A percentile compares a stretch with the other conserved stretches of the same genome.
Evolutionary conservation across 1,140 invertebrate genomes (phyloP).

Genomic region (Sycophila sp.): DNA sequence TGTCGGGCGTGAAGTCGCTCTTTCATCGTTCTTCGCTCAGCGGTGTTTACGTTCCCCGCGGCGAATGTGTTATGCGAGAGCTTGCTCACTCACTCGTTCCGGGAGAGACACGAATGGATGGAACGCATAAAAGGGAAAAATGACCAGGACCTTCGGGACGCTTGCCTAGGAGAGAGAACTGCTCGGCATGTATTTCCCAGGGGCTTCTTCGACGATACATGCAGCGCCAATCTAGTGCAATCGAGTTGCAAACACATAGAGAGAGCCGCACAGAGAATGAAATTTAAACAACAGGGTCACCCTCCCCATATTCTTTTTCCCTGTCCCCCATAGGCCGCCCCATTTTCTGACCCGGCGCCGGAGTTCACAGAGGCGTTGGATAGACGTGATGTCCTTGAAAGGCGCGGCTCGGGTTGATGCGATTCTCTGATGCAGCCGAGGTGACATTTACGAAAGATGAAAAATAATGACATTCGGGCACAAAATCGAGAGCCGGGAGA

Average conservation of each 20-base stretch:
- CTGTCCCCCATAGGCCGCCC: background rate
- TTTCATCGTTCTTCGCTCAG: background rate
- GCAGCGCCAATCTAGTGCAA: slow-evolving; percentile 41
- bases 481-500: slow-evolving; percentile 18
- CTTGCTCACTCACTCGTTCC: slow-evolving; percentile 10
- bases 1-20: too few relatives aligned
- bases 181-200: slow-evolving; percentile 58
- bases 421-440: background rate
- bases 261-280: slow-evolving; percentile 45
- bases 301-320: background rate
- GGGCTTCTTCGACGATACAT: slow-evolving; percentile 45
- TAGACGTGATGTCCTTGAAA: too few relatives aligned
- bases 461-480: slow-evolving; percentile 13
- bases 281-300: slow-evolving; percentile 53
- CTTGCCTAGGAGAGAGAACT: slow-evolving; percentile 26
- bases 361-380: too few relatives aligned
- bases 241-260: slow-evolving; percentile 13
- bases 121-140: slow-evolving; percentile 63
- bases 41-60: slow-evolving; percentile 4
- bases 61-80: background rate
- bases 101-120: slow-evolving; percentile 59
- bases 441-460: slow-evolving; percentile 7
- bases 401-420: too few relatives aligned
- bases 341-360: too few relatives aligned
- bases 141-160: slow-evolving; percentile 54